Conservation (phyloP, 2,888 invertebrate species). For the Conus canariensis region DNA sequence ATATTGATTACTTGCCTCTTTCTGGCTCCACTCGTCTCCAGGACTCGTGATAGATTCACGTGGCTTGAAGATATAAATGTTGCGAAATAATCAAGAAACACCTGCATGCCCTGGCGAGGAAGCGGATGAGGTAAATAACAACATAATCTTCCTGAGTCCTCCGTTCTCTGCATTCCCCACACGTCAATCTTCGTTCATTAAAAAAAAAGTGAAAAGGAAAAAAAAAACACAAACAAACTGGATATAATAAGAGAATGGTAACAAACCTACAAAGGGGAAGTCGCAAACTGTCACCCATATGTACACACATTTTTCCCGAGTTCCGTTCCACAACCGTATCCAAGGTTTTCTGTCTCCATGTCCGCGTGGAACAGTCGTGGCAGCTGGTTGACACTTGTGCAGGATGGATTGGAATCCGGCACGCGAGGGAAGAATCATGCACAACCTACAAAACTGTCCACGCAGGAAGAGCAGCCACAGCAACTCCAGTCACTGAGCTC, state of each 20-base stretch:
- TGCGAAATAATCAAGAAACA: background rate
- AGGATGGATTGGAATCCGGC: conserved; percentile 8
- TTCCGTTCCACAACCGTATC: background rate
- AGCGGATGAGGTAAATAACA: conserved; percentile 22
- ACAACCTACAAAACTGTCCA: conserved; percentile 7
- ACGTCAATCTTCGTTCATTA: background rate
- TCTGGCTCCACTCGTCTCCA: background rate
- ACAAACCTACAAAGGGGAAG: background rate
- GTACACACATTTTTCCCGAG: background rate
- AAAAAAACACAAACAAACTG: background rate
- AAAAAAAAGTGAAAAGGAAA: background rate
- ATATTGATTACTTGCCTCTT: background rate
- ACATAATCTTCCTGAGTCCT: conserved; percentile 25
- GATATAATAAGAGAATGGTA: background rate
- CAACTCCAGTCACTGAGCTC: background rate
- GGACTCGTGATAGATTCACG: background rate
- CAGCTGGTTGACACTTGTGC: background rate
- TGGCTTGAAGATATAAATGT: background rate
- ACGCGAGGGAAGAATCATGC: background rate
- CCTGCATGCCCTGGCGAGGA: background rate
- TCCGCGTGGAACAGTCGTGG: background rate
- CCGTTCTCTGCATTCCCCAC: background rate
- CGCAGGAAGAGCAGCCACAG: conserved; percentile 10
- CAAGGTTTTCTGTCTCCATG: background rate
- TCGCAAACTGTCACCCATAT: background rate